Evolutionary conservation across 2,888 invertebrate species (phyloP), one percentile per base, ranked within the genome.

Genomic region (Patella pellucida): DNA sequence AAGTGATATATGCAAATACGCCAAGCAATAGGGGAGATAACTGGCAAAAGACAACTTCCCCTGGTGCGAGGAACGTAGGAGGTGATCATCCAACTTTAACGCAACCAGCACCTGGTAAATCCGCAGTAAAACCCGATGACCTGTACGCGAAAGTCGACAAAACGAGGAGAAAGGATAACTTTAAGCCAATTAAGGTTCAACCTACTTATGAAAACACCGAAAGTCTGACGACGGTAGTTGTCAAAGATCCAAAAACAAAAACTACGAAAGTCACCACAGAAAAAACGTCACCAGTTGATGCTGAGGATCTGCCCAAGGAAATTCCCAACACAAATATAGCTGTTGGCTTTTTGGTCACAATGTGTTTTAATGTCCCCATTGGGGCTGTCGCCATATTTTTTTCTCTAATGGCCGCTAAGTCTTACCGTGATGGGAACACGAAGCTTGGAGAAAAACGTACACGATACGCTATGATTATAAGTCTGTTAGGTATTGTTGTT

Each of bases 291-390:
- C 62, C 19, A 11, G 23, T 62, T 12, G 62, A 62, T 0, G 62
- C 19, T 9, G 62, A 62, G 62, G 62, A 62, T 14, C 11, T 62
- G 14, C 62, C 62, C 12, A 62, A 23, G 0, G 56, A 71, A 27
- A 54, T 78, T 52, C 84, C 84, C 1, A 82, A 83, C 67, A 85
- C 85, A 11, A 84, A 85, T 71, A 72, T 84, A 51, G 76, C 82
- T 12, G 72, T 85, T 11, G 84, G 84, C 23, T 83, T 82, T 73
- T 73, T 85, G 54, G 82, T 84, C 15, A 81, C 82, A 50, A 68
- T 84, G 11, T 85, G 85, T 76, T 85, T 85, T 69, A 84, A 84
- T 69, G 72, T 82, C 3, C 82, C 84, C 1, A 71, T 85, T 3
- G 85, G 85, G 23, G 79, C 76, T 3, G 52, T 83, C 4, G 84